Evolutionary conservation across 2,113 vertebrate genomes (phyloP).

Genomic region (Phyllopteryx taeniolatus): DNA sequence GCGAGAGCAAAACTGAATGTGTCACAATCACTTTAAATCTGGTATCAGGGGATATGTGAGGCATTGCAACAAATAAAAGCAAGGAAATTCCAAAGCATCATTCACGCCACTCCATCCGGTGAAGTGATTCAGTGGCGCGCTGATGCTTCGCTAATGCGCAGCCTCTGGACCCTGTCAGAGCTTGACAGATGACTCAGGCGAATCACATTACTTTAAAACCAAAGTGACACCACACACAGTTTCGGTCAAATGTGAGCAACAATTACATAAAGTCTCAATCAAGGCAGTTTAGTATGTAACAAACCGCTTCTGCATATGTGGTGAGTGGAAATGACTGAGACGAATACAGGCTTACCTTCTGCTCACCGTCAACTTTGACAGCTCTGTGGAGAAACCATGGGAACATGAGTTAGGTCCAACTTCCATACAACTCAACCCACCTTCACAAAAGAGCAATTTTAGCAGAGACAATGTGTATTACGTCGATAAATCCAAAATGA

Average conservation of each 20-base stretch:
- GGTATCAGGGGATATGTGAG: slow-evolving; percentile 59
- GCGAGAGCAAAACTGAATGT: slow-evolving; percentile 13
- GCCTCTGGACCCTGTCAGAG: slow-evolving; percentile 22
- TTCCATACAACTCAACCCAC: neutral
- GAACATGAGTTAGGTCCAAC: slow-evolving; percentile 1
- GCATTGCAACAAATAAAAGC: slow-evolving; percentile 19
- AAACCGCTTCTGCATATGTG: slow-evolving; percentile 33
- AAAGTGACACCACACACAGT: slow-evolving; percentile 38
- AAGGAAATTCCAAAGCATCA: slow-evolving; percentile 34
- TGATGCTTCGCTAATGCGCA: slow-evolving; percentile 49
- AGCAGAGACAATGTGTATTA: neutral
- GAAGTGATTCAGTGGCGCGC: slow-evolving; percentile 35
- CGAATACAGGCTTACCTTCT: slow-evolving; percentile 67
- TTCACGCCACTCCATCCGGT: slow-evolving; percentile 35
- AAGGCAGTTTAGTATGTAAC: slow-evolving; percentile 19
- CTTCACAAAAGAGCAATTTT: neutral
- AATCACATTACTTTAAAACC: slow-evolving; percentile 37
- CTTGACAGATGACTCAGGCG: slow-evolving; percentile 35
- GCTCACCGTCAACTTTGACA: slow-evolving; percentile 58
- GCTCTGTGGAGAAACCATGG: slow-evolving; percentile 54
- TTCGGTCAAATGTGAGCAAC: slow-evolving; percentile 26
- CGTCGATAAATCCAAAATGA: neutral
- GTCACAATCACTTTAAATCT: slow-evolving; percentile 13
- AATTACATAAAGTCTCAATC: slow-evolving; percentile 33
- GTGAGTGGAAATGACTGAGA: slow-evolving; percentile 8